Base-by-base conservation (phyloP, 2,797 vertebrate genomes). In the Sardinella longiceps region DNA sequence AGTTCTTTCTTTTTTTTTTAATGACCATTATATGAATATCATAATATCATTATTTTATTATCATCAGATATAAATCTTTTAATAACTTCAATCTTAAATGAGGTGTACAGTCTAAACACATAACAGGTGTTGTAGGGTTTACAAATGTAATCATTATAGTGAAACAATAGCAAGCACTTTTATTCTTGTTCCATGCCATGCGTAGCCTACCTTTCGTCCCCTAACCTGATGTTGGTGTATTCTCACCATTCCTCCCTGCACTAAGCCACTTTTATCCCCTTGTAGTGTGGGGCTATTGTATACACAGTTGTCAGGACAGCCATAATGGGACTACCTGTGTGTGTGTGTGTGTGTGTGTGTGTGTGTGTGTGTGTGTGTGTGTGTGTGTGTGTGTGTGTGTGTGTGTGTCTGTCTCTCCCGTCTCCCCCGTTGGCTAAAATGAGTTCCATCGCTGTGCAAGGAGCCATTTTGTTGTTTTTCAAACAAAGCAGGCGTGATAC, bases 391-490 rank as follows among this genome's bases (percentile, higher is more conserved):
- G 33, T 43, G 4, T 77, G 11, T 70, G 33, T 43, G 4, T 77
- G 11, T 70, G 33, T 43, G 4, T n/a, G n/a, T n/a, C n/a, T n/a
- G n/a, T 10, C 6, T 77, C 2, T 7, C 37, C 33, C n/a, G n/a
- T n/a, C n/a, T n/a, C n/a, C 70, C 70, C 37, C 11, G 18, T 43
- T 77, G 33, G 18, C 20, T 77, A 77, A 77, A 77, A 39, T n/a
- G 70, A 23, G 70, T 43, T 77, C 70, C 37, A 37, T 30, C n/a
- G 11, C 60, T 74, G 66, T 18, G 33, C 66, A 74, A 74, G 66
- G 33, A 74, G 14, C 30, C 30, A 43, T 77, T 77, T 77, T 77
- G 70, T 77, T 77, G 37, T 77, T 77, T 77, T n/a, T 6, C 15
- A 74, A 74, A 74, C 37, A 77, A 74, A 33, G 33, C 70, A 77